Evolutionary conservation across 2,888 invertebrate species (phyloP), one percentile per base, ranked within the genome.

Genomic region (Seladonia tumulorum): DNA sequence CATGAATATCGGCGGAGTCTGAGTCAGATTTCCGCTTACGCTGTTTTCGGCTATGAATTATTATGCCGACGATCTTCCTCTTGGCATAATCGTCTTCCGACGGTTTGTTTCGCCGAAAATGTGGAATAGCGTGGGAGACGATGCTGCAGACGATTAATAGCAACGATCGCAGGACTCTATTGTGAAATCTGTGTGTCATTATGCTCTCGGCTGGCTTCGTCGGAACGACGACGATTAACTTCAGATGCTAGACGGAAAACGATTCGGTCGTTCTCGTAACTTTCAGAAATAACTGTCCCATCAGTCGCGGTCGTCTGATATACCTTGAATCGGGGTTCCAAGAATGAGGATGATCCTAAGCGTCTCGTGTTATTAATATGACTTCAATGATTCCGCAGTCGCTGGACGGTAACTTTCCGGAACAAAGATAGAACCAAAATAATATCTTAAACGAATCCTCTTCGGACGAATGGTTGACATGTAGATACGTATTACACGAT

Each of bases 121-220:
- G 16, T 18, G 22, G 2, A 39, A 14, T 10, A 2, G 75, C 85
- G 81, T 84, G 75, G 85, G 81, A 66, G 16, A 57, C 10, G 16
- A 14, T 7, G n/a, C 10, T 45, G 39, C 25, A 7, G 47, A 16
- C 22, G 42, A 68, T 57, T 57, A n/a, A 71, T 49, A 80, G 53
- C 71, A 47, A 66, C 53, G 72, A 47, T 78, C 47, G 45, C 81
- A 78, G 85, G 47, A 85, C 66, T 60, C 76, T 76, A 68, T 80
- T 75, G 42, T 16, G 71, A 71, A 81, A 81, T 70, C 49, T 25
- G 8, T 60, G 76, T 72, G 57, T 18, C 77, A 49, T 76, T 49
- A 76, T 39, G 5, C 7, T 60, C 14, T n/a, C 16, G 39, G 18
- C 29, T 16, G 53, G n/a, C 35, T 60, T 57, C 70, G 25, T 39